Evolutionary conservation across 2,888 invertebrate species (phyloP).

Genomic region (Gisinianus flammeolus): DNA sequence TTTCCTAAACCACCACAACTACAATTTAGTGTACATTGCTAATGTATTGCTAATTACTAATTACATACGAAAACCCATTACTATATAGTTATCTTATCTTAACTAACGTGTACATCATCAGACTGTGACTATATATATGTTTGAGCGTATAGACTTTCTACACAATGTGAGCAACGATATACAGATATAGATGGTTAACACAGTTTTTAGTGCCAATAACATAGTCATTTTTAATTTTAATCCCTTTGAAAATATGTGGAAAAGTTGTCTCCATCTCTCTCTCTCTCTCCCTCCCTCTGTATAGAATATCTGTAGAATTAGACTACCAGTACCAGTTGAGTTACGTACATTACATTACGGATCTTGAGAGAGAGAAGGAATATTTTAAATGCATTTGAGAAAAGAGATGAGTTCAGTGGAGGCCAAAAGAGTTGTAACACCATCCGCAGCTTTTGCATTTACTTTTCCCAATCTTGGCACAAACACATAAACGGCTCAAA

Average conservation of each 20-base stretch:
- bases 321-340: background rate
- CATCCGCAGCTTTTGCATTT: background rate
- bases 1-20: too few species aligned
- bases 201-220: conserved; percentile 28
- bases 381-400: background rate
- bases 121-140: too few species aligned
- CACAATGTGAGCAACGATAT: background rate
- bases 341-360: too few species aligned
- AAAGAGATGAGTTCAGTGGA: background rate
- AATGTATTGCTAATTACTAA: background rate
- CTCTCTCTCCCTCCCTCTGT: background rate
- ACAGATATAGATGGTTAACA: conserved; percentile 5
- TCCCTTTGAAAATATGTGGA: conserved; percentile 7
- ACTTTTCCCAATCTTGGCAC: conserved; percentile 23
- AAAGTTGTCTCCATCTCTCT: background rate
- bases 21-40: background rate
- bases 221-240: conserved; percentile 23
- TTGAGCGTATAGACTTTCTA: background rate
- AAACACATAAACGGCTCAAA: background rate
- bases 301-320: background rate
- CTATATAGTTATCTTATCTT: too few species aligned
- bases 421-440: background rate
- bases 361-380: background rate
- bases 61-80: too few species aligned
- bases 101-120: too few species aligned